Base-by-base conservation (phyloP, 2,888 invertebrate genomes). In the Biston betularia region DNA sequence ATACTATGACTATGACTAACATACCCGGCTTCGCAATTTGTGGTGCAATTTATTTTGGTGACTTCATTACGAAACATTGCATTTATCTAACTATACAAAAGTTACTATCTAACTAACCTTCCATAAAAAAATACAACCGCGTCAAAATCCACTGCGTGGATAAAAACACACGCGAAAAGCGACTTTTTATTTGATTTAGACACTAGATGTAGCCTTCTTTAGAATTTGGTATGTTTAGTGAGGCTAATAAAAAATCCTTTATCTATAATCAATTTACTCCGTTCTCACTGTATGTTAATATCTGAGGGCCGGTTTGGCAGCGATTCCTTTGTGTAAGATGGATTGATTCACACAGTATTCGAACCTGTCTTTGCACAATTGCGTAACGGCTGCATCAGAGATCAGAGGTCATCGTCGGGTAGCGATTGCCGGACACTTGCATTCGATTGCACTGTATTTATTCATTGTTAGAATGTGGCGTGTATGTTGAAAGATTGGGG, bases 291-390 rank as follows among this genome's bases (percentile, higher is more conserved):
- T 60, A 69, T 54, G 40, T 66, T 60, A 57, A 66, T 54, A 59
- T 74, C 66, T 72, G 69, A 63, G 72, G 67, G 75, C 83, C 82
- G 81, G 85, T 85, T 84, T 74, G 64, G 60, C 56, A 60, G 80
- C 78, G 69, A 80, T 81, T 82, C 76, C 72, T 73, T 82, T 81
- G 75, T 78, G 52, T 69, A 79, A 79, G 79, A 84, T 83, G 74
- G 78, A 85, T 86, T 72, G 80, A 87, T 87, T 87, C 85, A 87
- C 83, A 86, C 85, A 82, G 72, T 76, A 79, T 79, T 65, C 72
- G 68, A 89, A 90, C 89, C 85, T 81, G 89, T 88, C 84, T 82
- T 81, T 69, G 87, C 84, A 85, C 83, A 85, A 85, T 85, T 81
- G 82, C 78, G 77, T 78, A 85, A 86, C 87, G 84, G 85, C 73